A percentile compares a stretch with the other conserved stretches of the same genome.
Conservation (phyloP, 2,113 vertebrate species). For the Anthoscopus minutus region DNA sequence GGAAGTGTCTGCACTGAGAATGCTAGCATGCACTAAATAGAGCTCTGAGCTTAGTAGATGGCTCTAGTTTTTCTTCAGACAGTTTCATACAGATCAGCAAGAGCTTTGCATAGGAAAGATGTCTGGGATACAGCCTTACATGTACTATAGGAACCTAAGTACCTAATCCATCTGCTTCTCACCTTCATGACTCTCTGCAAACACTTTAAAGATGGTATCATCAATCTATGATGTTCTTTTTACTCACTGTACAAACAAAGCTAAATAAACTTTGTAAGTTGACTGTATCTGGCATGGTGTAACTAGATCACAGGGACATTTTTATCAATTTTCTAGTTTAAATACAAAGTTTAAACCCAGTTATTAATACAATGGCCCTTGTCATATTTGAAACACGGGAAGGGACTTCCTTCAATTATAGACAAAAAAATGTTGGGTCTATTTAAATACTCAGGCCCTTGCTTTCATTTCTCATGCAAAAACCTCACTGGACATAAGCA, state of each 20-base stretch:
- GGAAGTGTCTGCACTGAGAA: neutral
- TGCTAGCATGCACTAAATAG: neutral
- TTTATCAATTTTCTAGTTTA: neutral
- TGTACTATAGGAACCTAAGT: neutral
- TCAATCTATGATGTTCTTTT: neutral
- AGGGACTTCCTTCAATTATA: neutral
- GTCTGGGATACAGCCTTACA: neutral
- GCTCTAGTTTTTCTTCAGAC: neutral
- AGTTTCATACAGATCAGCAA: neutral
- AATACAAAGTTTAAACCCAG: neutral
- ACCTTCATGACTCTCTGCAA: neutral
- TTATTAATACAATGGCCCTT: neutral
- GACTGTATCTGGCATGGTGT: neutral
- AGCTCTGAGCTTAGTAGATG: neutral
- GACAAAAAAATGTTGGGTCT: neutral
- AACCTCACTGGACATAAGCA: neutral
- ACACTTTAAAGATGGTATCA: neutral
- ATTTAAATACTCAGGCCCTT: neutral
- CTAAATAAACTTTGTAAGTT: neutral
- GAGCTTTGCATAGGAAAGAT: neutral
- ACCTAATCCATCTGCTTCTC: neutral
- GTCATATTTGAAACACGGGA: neutral
- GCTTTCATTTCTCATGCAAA: neutral
- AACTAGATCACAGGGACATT: neutral
- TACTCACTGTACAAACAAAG: neutral